Evolutionary conservation across 2,113 vertebrate species (phyloP), one percentile per base, ranked within the genome.

Genomic region (Daphoenositta chrysoptera): DNA sequence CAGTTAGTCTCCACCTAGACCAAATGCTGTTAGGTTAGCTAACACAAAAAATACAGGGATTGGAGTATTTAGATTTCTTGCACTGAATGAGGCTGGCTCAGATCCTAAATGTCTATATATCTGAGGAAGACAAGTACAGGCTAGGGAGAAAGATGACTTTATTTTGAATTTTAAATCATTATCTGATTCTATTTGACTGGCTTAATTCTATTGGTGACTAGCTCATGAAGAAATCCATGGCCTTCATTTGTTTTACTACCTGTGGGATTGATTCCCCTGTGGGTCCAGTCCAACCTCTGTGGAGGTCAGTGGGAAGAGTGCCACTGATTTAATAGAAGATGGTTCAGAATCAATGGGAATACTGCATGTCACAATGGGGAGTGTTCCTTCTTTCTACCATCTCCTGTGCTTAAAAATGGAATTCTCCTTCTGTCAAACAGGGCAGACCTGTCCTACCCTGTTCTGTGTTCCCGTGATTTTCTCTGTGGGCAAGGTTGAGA

Each of bases 161-260:
- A 81, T 90, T 97, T 83, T 89, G 86, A 93, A 94, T 95, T 95
- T 94, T 90, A 95, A 94, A 96, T 93, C 72, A 50, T 82, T 95
- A 93, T 93, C 93, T 95, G 96, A 94, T 93, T 93, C 80, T 79
- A 0, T 93, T 78, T 94, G 92, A 94, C 51, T 81, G 72, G 31
- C 86, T 89, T 93, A 96, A 97, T 96, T 96, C 89, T 96, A 95
- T 95, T 84, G 94, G 93, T 96, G 92, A 87, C 56, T 89, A 96
- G 72, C 92, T 97, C 83, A 96, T 95, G 92, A 64, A 84, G 92
- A 97, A 97, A 97, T 96, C 94, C 61, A 97, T 96, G 0, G 48
- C 86, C 77, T 93, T 94, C 90, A 87, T 93, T 96, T 96, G 90
- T 96, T 95, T 93, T 87, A 16, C 96, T 93, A 82, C 93, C 93